Base-by-base conservation (phyloP, 2,888 invertebrate species). In the Pecten maximus region DNA sequence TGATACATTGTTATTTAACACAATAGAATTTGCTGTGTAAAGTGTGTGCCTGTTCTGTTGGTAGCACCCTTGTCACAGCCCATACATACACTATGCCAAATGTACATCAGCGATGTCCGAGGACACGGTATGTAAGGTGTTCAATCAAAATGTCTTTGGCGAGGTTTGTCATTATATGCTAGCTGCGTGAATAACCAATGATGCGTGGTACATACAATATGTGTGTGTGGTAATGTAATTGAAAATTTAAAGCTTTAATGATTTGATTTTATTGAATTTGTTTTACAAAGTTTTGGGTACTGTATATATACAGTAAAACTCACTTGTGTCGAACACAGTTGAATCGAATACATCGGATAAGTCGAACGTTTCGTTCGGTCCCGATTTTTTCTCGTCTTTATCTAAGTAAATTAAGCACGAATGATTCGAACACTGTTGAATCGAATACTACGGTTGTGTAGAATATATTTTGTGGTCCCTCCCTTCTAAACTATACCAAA, bases 1-100 rank as follows among this genome's bases (percentile, higher is more conserved):
- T n/a, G 23, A 60, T 60, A 23, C 2, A 19, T 54, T 54, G 23
- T 23, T 54, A 54, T 19, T 19, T 2, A 54, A 54, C 15, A 54
- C 50, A 54, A 19, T 54, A 2, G 50, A 54, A 19, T 74, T 74
- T 74, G 74, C 28, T 74, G 74, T 74, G 74, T 74, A 74, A 74
- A 74, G 74, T 74, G n/a, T 74, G 74, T 74, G 74, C 28, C 28
- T 74, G 28, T 74, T 74, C 74, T 74, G 28, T 74, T 74, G 74
- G 74, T 74, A 74, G 74, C 28, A 74, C 74, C 28, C 74, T 74
- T 23, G 28, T 74, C 74, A 74, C 74, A 74, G 74, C 28, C 74
- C 74, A 8, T 74, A 74, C 74, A 74, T 74, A 23, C 74, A 74
- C 74, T 74, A 74, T 74, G 74, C 74, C 74, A 74, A 74, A 74